Evolutionary conservation across 2,113 vertebrate genomes (phyloP).

Genomic region (Crotalus horridus): DNA sequence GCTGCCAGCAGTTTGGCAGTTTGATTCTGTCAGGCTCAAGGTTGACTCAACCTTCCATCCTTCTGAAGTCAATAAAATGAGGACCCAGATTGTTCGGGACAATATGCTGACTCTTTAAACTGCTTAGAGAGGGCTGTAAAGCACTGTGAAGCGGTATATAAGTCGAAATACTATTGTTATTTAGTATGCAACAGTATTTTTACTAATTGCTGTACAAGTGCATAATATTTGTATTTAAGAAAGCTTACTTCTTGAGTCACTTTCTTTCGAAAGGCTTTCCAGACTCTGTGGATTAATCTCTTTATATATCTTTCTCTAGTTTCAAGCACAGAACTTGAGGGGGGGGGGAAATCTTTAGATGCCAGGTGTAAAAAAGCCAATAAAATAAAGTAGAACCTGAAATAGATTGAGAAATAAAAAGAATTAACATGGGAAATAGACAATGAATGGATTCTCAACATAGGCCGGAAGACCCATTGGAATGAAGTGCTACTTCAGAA

Average conservation of each 20-base stretch:
- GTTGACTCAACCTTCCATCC: too few species aligned
- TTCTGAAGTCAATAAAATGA: too few species aligned
- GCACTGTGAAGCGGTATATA: too few species aligned
- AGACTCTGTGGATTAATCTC: neutral
- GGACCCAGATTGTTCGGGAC: too few species aligned
- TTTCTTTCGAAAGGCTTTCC: neutral
- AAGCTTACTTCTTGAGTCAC: neutral
- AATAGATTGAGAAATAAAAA: neutral
- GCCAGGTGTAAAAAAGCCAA: neutral
- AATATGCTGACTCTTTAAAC: too few species aligned
- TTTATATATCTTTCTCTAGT: neutral
- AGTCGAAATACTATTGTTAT: too few species aligned
- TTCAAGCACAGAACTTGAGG: neutral
- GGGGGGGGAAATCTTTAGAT: neutral
- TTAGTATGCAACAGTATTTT: neutral
- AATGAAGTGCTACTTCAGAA: neutral
- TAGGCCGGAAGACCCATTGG: neutral
- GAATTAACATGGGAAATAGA: neutral
- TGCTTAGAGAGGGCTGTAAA: too few species aligned
- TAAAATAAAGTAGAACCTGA: neutral
- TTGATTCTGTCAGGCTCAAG: too few species aligned
- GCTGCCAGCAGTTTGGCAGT: too few species aligned
- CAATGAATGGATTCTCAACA: neutral
- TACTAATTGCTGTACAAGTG: neutral
- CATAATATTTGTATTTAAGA: neutral